These are phyloP conservation scores for Peribatodes rhomboidaria DNA, from an alignment of 2,888 invertebrate genomes.

Conservation along the genomic window DNA sequence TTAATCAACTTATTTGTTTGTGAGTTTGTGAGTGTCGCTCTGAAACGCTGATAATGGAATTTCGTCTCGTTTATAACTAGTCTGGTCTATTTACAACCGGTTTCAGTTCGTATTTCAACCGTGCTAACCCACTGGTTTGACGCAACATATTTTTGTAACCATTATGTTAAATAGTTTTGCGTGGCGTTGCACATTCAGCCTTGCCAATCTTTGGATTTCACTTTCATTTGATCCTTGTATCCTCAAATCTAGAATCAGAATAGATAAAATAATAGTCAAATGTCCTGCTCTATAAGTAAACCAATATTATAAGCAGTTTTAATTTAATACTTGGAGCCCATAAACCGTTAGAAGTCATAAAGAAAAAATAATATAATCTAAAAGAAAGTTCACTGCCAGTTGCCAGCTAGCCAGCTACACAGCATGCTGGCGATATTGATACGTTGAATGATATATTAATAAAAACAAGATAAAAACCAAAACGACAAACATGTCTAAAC, in stretches of 20 bases:
- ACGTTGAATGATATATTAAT: too few relatives aligned
- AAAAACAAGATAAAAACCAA: too few relatives aligned
- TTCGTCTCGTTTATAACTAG: slow-evolving; percentile 43
- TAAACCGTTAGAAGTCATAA: too few relatives aligned
- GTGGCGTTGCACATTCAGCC: slow-evolving; percentile 57
- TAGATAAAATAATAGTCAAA: not conserved
- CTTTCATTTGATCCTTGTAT: slow-evolving; percentile 46
- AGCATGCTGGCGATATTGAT: too few relatives aligned
- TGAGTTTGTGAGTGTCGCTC: slow-evolving; percentile 1
- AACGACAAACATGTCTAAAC: too few relatives aligned
- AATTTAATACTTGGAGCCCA: too few relatives aligned
- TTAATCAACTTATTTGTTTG: slow-evolving; percentile 14
- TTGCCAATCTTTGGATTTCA: slow-evolving; percentile 54
- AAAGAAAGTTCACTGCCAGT: too few relatives aligned
- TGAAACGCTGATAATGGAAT: slow-evolving; percentile 11
- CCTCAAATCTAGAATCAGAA: not conserved
- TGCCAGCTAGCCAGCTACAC: too few relatives aligned
- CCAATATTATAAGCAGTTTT: too few relatives aligned
- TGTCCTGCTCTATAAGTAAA: too few relatives aligned
- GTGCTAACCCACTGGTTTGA: slow-evolving; percentile 43
- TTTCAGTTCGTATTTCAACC: slow-evolving; percentile 48
- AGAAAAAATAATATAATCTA: too few relatives aligned
- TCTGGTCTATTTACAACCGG: slow-evolving; percentile 46
- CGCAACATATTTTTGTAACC: slow-evolving; percentile 53
- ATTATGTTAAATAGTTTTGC: slow-evolving; percentile 44